Percentiles rank a stretch among this genome's conserved stretches.
phyloP scores from a whole-genome alignment of 2,113 vertebrate species.

The Bettongia penicillata region DNA sequence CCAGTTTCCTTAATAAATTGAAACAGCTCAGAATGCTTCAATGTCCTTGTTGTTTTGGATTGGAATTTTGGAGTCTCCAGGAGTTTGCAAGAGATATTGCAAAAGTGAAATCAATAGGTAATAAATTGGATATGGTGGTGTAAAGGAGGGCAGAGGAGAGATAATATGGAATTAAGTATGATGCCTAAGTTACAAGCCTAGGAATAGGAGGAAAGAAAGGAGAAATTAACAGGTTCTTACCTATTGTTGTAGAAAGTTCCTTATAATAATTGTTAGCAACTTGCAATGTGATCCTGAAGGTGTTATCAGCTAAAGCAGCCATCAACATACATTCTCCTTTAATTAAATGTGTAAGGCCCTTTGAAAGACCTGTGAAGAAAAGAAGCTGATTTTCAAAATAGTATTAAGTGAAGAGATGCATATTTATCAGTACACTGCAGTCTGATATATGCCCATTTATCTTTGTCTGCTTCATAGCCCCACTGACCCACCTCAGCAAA shows the following conservation, averaged over 20 bases:
- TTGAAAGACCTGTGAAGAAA: slow-evolving; percentile 70
- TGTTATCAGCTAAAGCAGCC: slow-evolving; percentile 50
- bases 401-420: background rate
- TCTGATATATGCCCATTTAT: background rate
- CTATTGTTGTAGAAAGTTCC: background rate
- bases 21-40: background rate
- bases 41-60: background rate
- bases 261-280: background rate
- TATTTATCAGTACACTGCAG: background rate
- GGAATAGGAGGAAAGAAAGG: background rate
- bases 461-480: background rate
- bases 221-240: slow-evolving; percentile 51
- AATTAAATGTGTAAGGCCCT: slow-evolving; percentile 70
- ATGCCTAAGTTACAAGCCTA: background rate
- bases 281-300: slow-evolving; percentile 32
- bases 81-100: background rate
- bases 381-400: background rate
- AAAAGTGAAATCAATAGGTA: background rate
- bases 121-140: background rate
- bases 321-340: slow-evolving; percentile 72
- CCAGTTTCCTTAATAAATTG: background rate
- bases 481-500: background rate
- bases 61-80: background rate
- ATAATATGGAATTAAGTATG: background rate
- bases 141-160: background rate